phyloP scores from a whole-genome alignment of 2,113 vertebrate species.

The Falco punctatus region DNA sequence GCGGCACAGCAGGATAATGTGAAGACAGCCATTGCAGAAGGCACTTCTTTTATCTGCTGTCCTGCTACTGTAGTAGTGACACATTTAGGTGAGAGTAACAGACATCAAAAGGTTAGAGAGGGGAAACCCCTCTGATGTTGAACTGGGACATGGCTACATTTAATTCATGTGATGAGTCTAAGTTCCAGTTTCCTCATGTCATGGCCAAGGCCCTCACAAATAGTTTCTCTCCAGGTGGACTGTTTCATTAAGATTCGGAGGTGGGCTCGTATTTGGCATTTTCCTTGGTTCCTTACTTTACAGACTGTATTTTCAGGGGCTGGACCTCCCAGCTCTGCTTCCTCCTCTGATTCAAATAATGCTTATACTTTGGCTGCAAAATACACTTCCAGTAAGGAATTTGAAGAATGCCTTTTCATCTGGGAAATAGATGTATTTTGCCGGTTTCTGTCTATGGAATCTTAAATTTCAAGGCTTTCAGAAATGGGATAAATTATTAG shows the following conservation, averaged over 20 bases:
- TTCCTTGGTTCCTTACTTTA: not conserved
- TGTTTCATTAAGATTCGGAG: not conserved
- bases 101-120: not conserved
- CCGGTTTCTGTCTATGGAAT: not conserved
- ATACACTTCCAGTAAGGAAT: not conserved
- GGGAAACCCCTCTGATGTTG: not conserved
- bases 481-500: not conserved
- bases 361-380: not conserved
- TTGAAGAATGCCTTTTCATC: not conserved
- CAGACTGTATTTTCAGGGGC: not conserved
- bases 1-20: not conserved
- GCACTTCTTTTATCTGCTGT: not conserved
- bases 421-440: not conserved
- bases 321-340: not conserved
- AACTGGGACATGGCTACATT: not conserved
- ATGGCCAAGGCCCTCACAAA: not conserved
- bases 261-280: not conserved
- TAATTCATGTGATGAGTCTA: fast-evolving
- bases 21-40: not conserved
- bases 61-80: not conserved
- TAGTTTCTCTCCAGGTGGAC: not conserved
- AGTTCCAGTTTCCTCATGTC: not conserved
- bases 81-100: not conserved
- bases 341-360: not conserved
- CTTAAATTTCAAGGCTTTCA: not conserved